Evolutionary conservation across 2,888 invertebrate genomes (phyloP), one percentile per base, ranked within the genome.

Genomic region (Protodeltote pygarga): DNA sequence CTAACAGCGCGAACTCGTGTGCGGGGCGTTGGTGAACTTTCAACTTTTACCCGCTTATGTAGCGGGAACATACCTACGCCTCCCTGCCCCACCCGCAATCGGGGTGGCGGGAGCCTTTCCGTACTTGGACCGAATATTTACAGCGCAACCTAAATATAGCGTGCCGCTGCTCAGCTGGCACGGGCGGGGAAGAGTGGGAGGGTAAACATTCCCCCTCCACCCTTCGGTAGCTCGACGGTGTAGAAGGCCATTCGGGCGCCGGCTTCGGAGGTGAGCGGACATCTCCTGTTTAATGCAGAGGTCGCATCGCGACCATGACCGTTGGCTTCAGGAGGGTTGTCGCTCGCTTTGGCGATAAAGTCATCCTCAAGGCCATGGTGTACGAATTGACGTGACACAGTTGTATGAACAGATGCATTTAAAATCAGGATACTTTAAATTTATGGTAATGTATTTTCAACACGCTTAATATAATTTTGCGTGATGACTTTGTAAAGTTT

Each of bases 101-200:
- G 11, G 47, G 73, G 76, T 59, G 74, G 71, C 34, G 71, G 79
- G 76, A 24, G 74, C 61, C 69, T 75, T 85, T 87, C 89, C 89
- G 87, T 89, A 89, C 90, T 90, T 85, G 88, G 87, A 85, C 84
- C 84, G 89, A 86, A 87, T 91, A 91, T 91, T 92, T 92, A 92
- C 90, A 90, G 90, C 90, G 85, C 89, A 90, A 89, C 89, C 91
- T 92, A 91, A 90, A 92, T 92, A 92, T 91, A 92, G 91, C 89
- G 89, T 87, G 83, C 82, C 88, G 81, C 81, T 84, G 90, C 90
- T 90, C 91, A 91, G 90, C 91, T 92, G 91, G 91, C 79, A 85
- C 87, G 81, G 75, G 61, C 33, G 77, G 77, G 67, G 71, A 71
- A 60, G 66, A 79, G 77, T 75, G 71, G 85, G 86, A 78, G 87